phyloP scores from a whole-genome alignment of 1,140 invertebrate genomes.

The Pemphigus obesinymphae region DNA sequence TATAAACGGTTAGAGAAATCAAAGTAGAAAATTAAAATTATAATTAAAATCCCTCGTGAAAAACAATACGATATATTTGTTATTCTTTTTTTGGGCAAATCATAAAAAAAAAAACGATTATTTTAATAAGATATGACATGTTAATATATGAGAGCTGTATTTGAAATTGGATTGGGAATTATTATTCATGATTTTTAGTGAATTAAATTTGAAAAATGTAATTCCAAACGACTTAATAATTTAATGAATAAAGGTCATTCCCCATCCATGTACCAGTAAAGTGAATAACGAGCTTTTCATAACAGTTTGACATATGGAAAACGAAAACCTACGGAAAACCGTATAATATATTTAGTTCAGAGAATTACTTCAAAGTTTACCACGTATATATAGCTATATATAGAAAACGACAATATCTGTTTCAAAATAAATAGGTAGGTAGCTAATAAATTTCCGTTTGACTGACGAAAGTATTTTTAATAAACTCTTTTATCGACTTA shows the following conservation, averaged over 20 bases:
- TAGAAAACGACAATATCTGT: neutral
- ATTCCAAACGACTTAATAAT: neutral
- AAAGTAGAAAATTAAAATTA: neutral
- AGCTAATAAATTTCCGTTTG: neutral
- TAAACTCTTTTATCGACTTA: neutral
- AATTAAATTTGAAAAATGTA: neutral
- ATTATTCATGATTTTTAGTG: neutral
- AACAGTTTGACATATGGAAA: no score
- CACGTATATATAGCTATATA: neutral
- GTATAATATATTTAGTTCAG: neutral
- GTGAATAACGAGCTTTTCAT: neutral
- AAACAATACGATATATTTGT: no score
- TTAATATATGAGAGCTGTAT: neutral
- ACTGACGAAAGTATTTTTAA: neutral
- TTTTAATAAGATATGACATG: neutral
- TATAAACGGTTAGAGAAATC: no score
- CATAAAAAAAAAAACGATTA: neutral
- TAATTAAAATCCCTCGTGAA: neutral
- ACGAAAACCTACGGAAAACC: neutral
- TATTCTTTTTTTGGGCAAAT: neutral
- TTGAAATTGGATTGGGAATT: neutral
- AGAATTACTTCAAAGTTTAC: neutral
- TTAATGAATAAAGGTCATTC: neutral
- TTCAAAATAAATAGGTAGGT: neutral
- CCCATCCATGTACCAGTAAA: neutral